Conservation (phyloP, 2,888 invertebrate genomes). For the Dicyrtoma fusca region DNA sequence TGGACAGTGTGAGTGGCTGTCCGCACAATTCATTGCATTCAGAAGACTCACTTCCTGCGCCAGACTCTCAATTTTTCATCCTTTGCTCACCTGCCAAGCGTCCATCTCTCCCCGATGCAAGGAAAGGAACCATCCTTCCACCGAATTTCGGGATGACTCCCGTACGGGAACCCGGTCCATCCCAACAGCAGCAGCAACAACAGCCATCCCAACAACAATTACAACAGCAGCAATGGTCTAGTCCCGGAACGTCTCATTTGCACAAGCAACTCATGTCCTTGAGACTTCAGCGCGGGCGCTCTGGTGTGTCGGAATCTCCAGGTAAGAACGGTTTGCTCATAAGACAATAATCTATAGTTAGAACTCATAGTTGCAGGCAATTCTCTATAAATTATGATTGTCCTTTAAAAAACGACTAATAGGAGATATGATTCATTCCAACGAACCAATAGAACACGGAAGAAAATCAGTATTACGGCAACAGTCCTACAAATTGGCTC, state of each 20-base stretch:
- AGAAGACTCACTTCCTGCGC: slow-evolving; percentile 23
- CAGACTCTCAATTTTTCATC: slow-evolving; percentile 45
- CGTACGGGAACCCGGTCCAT: slow-evolving; percentile 17
- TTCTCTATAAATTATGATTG: too few relatives aligned
- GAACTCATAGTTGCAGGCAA: too few relatives aligned
- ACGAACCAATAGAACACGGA: slow-evolving; percentile 38
- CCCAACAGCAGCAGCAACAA: slow-evolving; percentile 7
- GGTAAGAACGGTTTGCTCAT: slow-evolving; percentile 29
- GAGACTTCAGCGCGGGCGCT: slow-evolving; percentile 48
- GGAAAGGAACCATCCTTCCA: slow-evolving; percentile 37
- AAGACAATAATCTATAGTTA: too few relatives aligned
- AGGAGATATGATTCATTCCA: slow-evolving; percentile 36
- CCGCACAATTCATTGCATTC: neutral
- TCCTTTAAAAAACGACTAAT: too few relatives aligned
- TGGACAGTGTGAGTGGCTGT: neutral
- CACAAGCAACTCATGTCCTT: slow-evolving; percentile 55
- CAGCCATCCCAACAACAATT: neutral
- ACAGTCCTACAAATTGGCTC: slow-evolving; percentile 85
- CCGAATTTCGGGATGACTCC: neutral
- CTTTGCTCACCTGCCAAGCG: slow-evolving; percentile 55
- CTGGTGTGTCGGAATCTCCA: slow-evolving; percentile 46
- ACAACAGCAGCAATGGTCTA: neutral
- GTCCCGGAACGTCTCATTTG: slow-evolving; percentile 43
- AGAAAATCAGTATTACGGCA: slow-evolving; percentile 69
- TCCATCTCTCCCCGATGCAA: slow-evolving; percentile 52